These are phyloP conservation scores for Melinopterus prodromus DNA, from an alignment of 2,888 invertebrate genomes.

Conservation along the genomic window DNA sequence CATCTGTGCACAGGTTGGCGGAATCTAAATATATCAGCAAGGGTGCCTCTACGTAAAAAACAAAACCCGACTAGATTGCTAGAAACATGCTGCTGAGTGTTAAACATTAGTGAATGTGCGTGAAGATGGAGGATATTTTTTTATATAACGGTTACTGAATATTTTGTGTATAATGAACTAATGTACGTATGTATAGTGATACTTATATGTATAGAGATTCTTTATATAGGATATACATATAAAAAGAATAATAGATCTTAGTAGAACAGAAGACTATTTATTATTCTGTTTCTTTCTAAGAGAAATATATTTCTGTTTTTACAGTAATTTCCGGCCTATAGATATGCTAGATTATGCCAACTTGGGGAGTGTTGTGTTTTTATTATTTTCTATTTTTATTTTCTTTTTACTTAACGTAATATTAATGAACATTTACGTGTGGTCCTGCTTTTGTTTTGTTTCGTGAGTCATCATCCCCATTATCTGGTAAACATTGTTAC, in stretches of 20 bases:
- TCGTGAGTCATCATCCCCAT: slow-evolving; percentile 21
- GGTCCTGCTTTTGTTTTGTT: slow-evolving; percentile 37
- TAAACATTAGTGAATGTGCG: neutral
- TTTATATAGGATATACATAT: neutral
- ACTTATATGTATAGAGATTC: slow-evolving; percentile 17
- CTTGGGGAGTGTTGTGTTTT: slow-evolving; percentile 44
- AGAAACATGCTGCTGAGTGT: neutral
- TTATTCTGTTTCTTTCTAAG: neutral
- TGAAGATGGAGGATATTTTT: slow-evolving; percentile 6
- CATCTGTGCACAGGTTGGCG: slow-evolving; percentile 60
- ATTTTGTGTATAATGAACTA: slow-evolving; percentile 27
- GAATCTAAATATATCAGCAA: slow-evolving; percentile 62
- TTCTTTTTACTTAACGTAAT: slow-evolving; percentile 24
- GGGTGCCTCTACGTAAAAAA: slow-evolving; percentile 52
- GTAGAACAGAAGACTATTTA: neutral
- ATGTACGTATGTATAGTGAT: slow-evolving; percentile 27
- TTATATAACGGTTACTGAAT: slow-evolving; percentile 18
- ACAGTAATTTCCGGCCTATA: slow-evolving; percentile 41
- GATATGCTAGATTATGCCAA: slow-evolving; percentile 49
- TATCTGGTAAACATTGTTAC: slow-evolving; percentile 30
- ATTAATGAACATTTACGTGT: slow-evolving; percentile 29
- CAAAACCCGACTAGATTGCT: slow-evolving; percentile 7
- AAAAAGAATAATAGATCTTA: slow-evolving; percentile 4
- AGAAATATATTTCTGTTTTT: slow-evolving; percentile 8
- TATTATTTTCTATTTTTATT: slow-evolving; percentile 28